A percentile compares a stretch with the other conserved stretches of the same genome.
These are phyloP conservation scores for Spongia lamella DNA, from an alignment of 37 sponge, comb jelly and placozoan genomes.

Conservation along the genomic window DNA sequence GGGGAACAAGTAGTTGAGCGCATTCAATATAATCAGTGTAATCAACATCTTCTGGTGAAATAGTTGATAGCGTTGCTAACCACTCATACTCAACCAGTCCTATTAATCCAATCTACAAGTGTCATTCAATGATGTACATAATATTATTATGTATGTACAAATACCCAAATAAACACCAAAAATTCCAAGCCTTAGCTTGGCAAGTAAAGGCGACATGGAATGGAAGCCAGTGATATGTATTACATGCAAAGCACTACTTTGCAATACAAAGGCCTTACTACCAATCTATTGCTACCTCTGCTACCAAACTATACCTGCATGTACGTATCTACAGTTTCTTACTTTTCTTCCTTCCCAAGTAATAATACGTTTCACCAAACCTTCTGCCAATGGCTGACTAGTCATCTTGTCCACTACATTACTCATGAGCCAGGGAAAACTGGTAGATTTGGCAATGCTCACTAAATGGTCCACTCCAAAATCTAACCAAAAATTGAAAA, in stretches of 20 bases:
- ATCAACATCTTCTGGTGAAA: conserved; percentile 46
- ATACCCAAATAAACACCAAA: too few relatives aligned
- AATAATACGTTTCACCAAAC: conserved; percentile 22
- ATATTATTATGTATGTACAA: too few relatives aligned
- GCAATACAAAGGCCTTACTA: too few relatives aligned
- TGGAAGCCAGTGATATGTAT: too few relatives aligned
- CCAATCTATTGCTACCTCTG: neutral
- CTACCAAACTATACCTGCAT: neutral
- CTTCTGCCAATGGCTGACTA: conserved; percentile 40
- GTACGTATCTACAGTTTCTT: neutral
- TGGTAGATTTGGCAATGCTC: conserved; percentile 32
- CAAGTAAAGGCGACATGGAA: too few relatives aligned
- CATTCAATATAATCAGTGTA: conserved; percentile 71
- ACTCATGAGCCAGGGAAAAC: conserved; percentile 83
- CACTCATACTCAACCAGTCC: conserved; percentile 83
- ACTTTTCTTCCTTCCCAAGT: conserved; percentile 64
- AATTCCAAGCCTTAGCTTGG: too few relatives aligned
- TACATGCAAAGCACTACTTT: too few relatives aligned
- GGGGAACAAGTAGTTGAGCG: conserved; percentile 36
- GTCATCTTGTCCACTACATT: conserved; percentile 60
- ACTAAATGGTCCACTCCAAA: conserved; percentile 83
- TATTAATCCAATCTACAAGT: conserved; percentile 68
- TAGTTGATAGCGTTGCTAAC: conserved; percentile 70
- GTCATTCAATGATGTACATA: neutral
- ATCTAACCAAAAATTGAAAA: conserved; percentile 54